phyloP scores from a whole-genome alignment of 2,113 vertebrate species.

The Cebus imitator region DNA sequence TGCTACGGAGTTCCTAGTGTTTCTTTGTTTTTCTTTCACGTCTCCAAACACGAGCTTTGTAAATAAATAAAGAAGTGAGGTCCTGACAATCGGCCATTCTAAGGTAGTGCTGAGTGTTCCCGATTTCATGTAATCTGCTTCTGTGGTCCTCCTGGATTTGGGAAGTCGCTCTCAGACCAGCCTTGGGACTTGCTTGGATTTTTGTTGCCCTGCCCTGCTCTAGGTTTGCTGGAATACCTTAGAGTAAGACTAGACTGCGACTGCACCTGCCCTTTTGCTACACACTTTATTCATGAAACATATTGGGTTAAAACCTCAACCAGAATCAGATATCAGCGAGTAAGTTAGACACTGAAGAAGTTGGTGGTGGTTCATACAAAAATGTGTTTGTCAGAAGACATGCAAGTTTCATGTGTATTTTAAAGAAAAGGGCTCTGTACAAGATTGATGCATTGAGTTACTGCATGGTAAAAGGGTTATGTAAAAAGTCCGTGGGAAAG shows the following conservation, averaged over 20 bases:
- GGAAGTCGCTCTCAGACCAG: background rate
- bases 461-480: background rate
- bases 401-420: background rate
- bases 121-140: background rate
- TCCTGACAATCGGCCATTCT: background rate
- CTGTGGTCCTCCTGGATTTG: background rate
- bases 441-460: background rate
- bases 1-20: background rate
- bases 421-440: background rate
- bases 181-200: background rate
- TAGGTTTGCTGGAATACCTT: background rate
- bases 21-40: background rate
- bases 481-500: background rate
- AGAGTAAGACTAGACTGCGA: background rate
- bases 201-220: background rate
- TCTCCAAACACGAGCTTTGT: background rate
- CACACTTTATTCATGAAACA: background rate
- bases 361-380: background rate
- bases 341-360: background rate
- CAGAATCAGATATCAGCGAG: background rate
- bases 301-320: background rate
- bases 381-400: background rate
- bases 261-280: background rate
- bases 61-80: background rate
- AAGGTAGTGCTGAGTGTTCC: background rate